Evolutionary conservation across 2,797 vertebrate genomes (phyloP).

Genomic region (Hydrophis major): DNA sequence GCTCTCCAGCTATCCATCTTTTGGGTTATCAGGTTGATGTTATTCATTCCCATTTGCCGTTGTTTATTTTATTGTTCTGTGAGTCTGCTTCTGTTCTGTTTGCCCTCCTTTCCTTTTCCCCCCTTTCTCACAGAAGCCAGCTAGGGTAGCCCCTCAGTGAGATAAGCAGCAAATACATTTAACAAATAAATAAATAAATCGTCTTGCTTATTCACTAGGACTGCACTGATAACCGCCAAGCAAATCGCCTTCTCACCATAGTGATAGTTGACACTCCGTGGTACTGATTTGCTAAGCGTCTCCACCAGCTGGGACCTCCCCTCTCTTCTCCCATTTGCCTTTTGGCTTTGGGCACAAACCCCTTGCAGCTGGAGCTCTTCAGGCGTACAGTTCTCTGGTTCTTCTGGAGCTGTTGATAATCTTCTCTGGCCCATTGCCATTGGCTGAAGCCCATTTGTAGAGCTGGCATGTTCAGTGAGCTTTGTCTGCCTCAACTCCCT

Average conservation of each 20-base stretch:
- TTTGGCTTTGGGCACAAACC: background rate
- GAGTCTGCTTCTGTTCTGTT: background rate
- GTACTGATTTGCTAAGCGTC: background rate
- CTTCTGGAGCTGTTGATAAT: background rate
- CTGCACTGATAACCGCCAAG: conserved; percentile 28
- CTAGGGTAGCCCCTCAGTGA: background rate
- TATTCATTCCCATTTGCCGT: background rate
- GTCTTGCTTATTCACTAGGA: conserved; percentile 41
- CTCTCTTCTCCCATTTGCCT: background rate
- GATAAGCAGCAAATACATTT: background rate
- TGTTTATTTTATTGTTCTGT: background rate
- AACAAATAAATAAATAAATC: background rate
- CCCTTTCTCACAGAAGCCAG: background rate
- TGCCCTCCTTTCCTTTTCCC: background rate
- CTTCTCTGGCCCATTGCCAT: background rate
- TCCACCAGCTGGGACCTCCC: background rate
- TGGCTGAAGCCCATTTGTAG: background rate
- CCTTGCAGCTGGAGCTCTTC: background rate
- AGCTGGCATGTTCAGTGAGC: background rate
- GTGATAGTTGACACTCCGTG: background rate
- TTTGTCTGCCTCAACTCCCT: background rate
- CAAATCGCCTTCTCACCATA: background rate
- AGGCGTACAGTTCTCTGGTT: background rate
- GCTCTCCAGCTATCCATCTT: background rate
- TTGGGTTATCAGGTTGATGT: background rate